A percentile compares a stretch with the other conserved stretches of the same genome.
Evolutionary conservation across 2,797 vertebrate genomes (phyloP).

Genomic region (Parotocinclus haroldoi): DNA sequence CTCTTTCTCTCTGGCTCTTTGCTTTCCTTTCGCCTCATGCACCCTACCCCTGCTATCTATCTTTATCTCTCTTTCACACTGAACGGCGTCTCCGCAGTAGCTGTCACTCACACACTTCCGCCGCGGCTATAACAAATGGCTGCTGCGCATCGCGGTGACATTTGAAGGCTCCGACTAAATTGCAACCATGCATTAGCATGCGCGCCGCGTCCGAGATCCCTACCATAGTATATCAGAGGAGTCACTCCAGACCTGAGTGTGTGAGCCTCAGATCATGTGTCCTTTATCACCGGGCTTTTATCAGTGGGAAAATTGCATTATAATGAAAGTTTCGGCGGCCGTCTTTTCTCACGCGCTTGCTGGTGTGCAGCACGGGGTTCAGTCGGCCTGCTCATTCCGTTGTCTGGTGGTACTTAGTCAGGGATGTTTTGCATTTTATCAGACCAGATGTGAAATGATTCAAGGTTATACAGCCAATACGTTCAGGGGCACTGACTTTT

Average conservation of each 20-base stretch:
- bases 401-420: no score
- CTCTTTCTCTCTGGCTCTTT: conserved; percentile 19
- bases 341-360: no score
- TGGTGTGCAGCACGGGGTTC: no score
- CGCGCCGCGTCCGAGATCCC: conserved; percentile 22
- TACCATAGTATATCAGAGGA: conserved; percentile 23
- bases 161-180: conserved; percentile 40
- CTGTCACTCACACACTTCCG: conserved; percentile 42
- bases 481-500: no score
- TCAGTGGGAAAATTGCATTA: conserved; percentile 2
- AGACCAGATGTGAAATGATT: no score
- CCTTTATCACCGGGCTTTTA: not conserved
- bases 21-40: conserved; percentile 18
- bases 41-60: conserved; percentile 26
- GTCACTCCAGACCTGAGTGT: not conserved
- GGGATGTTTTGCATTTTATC: no score
- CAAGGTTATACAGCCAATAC: no score
- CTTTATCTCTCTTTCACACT: conserved; percentile 25
- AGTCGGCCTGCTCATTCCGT: no score
- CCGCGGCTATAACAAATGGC: conserved; percentile 42
- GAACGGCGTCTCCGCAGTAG: conserved; percentile 21
- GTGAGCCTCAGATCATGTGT: not conserved
- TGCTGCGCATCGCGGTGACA: conserved; percentile 32
- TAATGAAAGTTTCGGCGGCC: not conserved
- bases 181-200: conserved; percentile 40